Conservation (phyloP, 2,113 vertebrate species). For the Neogale vison region DNA sequence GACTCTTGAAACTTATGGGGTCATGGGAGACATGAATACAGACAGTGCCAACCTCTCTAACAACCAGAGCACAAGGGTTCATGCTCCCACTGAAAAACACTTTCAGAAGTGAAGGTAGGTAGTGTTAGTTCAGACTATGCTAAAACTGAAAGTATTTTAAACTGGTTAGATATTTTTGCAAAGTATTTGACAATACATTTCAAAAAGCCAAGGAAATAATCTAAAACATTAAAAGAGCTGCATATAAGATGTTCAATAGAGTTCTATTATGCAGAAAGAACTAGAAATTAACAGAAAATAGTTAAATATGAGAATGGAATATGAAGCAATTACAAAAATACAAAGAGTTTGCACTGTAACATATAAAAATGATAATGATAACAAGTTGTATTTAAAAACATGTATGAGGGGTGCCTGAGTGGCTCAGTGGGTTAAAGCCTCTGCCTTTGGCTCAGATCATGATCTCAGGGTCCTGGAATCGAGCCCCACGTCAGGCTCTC, state of each 20-base stretch:
- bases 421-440: no score
- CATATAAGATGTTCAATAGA: background rate
- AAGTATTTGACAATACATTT: conserved; percentile 23
- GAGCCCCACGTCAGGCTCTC: no score
- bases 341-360: background rate
- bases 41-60: background rate
- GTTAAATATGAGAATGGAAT: conserved; percentile 26
- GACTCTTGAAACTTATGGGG: background rate
- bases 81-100: background rate
- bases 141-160: conserved; percentile 37
- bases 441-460: no score
- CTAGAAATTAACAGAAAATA: conserved; percentile 44
- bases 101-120: background rate
- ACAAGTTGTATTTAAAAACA: conserved; percentile 29
- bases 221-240: conserved; percentile 4
- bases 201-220: conserved; percentile 34
- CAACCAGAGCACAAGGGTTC: background rate
- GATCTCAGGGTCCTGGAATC: no score
- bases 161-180: background rate
- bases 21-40: background rate
- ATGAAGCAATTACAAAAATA: conserved; percentile 38
- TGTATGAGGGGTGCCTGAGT: background rate
- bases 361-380: conserved; percentile 35
- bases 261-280: conserved; percentile 19
- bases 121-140: background rate